Evolutionary conservation across 2,797 vertebrate genomes (phyloP), one percentile per base, ranked within the genome.

Genomic region (Hafferia zeledoni): DNA sequence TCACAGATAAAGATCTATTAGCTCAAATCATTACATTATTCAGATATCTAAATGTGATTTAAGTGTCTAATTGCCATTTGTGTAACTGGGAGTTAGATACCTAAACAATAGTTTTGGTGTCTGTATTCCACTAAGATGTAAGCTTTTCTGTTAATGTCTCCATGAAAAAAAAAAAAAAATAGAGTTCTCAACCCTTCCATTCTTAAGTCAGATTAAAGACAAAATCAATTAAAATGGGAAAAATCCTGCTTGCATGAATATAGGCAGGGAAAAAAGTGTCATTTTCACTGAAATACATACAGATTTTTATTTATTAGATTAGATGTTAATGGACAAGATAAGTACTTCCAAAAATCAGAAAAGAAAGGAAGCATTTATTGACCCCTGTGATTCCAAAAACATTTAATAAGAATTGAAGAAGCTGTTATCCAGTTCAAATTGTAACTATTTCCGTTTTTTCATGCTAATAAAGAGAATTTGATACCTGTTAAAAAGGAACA

Each of bases 51-150:
- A 90, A 90, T 79, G 79, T 0, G 0, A 90, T 90, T 90, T 93
- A 90, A 96, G 65, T 37, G 31, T 56, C 63, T 91, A 88, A 95
- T 82, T 93, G 85, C 33, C 90, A n/a, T 91, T 90, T 88, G 37
- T 91, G 47, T 90, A 92, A 90, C 53, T 93, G 80, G 83, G 72
- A 94, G 43, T 90, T 65, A 83, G 76, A 72, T 41, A 82, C 61
- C 83, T 90, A 76, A 90, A 95, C 83, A 95, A 94, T 80, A 88
- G 80, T 94, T 93, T 83, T 79, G 79, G 65, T 93, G 72, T 76
- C 69, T 88, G 41, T 64, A 84, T 84, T 86, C 67, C 9, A 10
- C 55, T 52, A 83, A 95, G 87, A 90, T 44, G 19, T 41, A 78
- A 80, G 85, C 20, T 91, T 81, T 90, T 70, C 71, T 83, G 30